These are phyloP conservation scores for Mustelus asterias DNA, from an alignment of 2,113 vertebrate species.

Conservation along the genomic window DNA sequence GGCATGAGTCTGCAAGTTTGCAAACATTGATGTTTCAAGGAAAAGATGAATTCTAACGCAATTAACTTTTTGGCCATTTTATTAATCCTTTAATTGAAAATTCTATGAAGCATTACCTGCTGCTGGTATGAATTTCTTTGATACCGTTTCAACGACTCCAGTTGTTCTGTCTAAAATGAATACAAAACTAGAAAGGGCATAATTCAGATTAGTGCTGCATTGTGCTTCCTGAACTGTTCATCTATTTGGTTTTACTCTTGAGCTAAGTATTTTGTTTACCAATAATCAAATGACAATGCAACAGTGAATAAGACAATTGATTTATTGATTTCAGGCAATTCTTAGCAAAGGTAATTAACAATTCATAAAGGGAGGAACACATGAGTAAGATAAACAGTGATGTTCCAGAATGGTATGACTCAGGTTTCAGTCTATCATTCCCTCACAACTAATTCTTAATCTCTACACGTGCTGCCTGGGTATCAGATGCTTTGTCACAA, in stretches of 20 bases:
- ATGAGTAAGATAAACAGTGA: slow-evolving; percentile 10
- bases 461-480: neutral
- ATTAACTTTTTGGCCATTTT: neutral
- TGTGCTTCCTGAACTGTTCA: neutral
- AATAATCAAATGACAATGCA: neutral
- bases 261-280: neutral
- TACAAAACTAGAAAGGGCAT: neutral
- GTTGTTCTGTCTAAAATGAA: neutral
- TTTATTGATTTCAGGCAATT: neutral
- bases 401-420: neutral
- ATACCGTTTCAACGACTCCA: neutral
- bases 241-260: neutral
- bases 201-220: neutral
- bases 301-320: neutral
- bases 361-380: slow-evolving; percentile 5
- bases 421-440: slow-evolving; percentile 18
- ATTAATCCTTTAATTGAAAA: neutral
- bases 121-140: neutral
- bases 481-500: neutral
- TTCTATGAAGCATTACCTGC: neutral
- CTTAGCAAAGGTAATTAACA: slow-evolving; percentile 18
- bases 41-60: neutral
- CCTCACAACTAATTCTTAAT: neutral
- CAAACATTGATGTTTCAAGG: neutral
- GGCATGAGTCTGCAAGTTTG: neutral